Conservation (phyloP, 1,140 invertebrate genomes). For the Centruroides vittatus region DNA sequence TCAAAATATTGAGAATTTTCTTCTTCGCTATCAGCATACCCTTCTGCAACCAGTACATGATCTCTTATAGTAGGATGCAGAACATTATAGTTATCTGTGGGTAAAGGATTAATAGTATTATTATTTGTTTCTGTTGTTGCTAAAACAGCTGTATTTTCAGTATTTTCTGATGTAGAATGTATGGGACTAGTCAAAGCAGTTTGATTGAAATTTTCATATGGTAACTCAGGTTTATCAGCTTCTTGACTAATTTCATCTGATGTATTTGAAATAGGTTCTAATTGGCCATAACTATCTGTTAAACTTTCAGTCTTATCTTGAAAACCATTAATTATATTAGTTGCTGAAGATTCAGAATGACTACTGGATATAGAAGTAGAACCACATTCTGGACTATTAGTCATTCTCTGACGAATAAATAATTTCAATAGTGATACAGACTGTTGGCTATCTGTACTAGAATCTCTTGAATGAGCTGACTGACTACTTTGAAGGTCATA, state of each 20-base stretch:
- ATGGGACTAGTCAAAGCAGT: too few relatives aligned
- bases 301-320: too few relatives aligned
- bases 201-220: too few relatives aligned
- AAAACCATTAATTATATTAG: too few relatives aligned
- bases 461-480: conserved; percentile 19
- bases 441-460: conserved; percentile 29
- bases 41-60: neutral
- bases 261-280: too few relatives aligned
- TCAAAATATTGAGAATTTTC: conserved; percentile 20
- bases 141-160: neutral
- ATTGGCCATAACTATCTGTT: too few relatives aligned
- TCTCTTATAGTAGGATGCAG: conserved; percentile 10
- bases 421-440: conserved; percentile 65
- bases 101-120: conserved; percentile 10
- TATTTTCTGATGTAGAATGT: too few relatives aligned
- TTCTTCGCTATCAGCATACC: conserved; percentile 10
- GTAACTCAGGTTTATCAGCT: too few relatives aligned
- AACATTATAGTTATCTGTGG: neutral
- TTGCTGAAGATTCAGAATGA: conserved; percentile 10
- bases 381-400: conserved; percentile 30
- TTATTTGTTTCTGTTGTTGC: conserved; percentile 12
- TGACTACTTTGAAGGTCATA: conserved; percentile 44
- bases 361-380: conserved; percentile 1
- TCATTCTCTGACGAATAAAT: conserved; percentile 77
- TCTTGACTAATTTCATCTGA: too few relatives aligned